These are phyloP conservation scores for Temnothorax rugatulus DNA, from an alignment of 2,888 invertebrate genomes.

Conservation along the genomic window DNA sequence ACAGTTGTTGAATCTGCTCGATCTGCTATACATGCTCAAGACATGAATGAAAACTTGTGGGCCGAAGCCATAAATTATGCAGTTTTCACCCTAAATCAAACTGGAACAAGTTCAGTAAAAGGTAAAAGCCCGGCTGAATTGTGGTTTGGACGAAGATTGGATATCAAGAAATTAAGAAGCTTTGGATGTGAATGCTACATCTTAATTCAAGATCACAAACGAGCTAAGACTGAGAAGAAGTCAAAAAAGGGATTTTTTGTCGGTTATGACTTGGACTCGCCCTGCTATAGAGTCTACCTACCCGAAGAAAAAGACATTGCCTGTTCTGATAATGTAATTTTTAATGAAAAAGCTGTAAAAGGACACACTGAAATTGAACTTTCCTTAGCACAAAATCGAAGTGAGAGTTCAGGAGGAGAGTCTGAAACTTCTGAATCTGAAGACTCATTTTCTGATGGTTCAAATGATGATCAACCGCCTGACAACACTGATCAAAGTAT, in stretches of 20 bases:
- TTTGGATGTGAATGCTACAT: neutral
- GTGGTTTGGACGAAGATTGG: neutral
- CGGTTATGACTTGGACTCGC: neutral
- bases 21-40: neutral
- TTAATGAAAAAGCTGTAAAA: neutral
- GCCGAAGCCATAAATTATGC: neutral
- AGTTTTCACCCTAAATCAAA: neutral
- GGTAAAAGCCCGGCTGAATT: neutral
- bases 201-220: neutral
- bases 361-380: no score
- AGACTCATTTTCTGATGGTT: no score
- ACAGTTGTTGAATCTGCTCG: neutral
- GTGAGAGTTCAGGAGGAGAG: no score
- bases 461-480: no score
- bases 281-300: neutral
- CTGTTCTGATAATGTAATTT: neutral
- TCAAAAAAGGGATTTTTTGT: neutral
- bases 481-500: no score
- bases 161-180: neutral
- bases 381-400: no score
- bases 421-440: no score
- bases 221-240: neutral
- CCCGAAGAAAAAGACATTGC: neutral
- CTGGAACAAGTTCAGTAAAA: no score
- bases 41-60: neutral